Conservation (phyloP, 2,113 vertebrate species). For the Suricata suricatta region DNA sequence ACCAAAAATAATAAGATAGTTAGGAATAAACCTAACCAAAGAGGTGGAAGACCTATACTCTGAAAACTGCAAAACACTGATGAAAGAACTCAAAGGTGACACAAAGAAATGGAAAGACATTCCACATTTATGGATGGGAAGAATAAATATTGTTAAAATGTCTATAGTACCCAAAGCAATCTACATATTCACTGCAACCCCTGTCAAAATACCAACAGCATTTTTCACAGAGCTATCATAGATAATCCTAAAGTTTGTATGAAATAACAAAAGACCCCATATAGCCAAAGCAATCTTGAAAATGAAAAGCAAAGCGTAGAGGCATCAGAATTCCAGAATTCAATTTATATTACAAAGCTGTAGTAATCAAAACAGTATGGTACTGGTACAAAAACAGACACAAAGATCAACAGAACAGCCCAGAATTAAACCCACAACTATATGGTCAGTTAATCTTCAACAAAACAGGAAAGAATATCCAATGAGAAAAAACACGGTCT, state of each 20-base stretch:
- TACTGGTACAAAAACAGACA: background rate
- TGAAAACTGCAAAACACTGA: background rate
- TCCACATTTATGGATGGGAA: background rate
- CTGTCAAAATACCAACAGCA: background rate
- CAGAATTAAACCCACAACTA: background rate
- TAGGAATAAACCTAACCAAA: background rate
- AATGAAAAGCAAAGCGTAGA: background rate
- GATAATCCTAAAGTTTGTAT: background rate
- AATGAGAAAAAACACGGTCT: background rate
- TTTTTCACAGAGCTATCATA: background rate
- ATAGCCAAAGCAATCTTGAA: background rate
- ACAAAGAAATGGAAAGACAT: background rate
- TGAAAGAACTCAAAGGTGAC: background rate
- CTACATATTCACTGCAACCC: background rate
- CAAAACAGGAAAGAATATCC: background rate
- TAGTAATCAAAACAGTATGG: background rate
- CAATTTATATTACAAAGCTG: background rate
- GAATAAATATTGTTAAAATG: background rate
- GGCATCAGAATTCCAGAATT: background rate
- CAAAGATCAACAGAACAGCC: background rate
- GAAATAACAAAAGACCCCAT: background rate
- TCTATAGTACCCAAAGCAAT: background rate
- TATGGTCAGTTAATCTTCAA: background rate
- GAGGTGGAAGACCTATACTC: background rate
- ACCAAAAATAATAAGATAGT: background rate